These are phyloP conservation scores for Cygnus olor DNA, from an alignment of 2,797 vertebrate species.

Conservation along the genomic window DNA sequence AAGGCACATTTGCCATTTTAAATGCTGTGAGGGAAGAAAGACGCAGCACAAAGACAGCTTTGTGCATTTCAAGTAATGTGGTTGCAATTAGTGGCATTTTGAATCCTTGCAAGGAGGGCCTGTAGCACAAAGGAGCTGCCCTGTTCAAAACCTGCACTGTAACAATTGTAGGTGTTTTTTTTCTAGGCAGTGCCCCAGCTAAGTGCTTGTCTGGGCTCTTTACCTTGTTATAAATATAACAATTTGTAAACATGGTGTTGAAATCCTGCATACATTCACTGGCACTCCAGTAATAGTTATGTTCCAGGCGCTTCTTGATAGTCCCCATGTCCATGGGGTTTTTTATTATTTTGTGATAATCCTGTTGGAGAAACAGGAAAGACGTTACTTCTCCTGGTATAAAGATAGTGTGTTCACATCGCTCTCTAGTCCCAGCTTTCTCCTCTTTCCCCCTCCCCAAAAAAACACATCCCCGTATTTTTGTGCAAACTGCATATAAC, in stretches of 20 bases:
- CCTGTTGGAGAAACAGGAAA: constrained; percentile 77
- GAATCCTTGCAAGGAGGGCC: constrained; percentile 1
- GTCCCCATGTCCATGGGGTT: constrained; percentile 98
- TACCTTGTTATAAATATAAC: constrained; percentile 99
- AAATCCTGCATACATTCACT: constrained; percentile 98
- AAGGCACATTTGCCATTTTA: constrained; percentile 38
- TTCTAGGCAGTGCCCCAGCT: background rate
- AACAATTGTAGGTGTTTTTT: background rate
- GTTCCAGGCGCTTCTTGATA: constrained; percentile 95
- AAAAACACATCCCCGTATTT: background rate
- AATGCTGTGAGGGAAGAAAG: constrained; percentile 25
- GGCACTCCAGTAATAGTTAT: constrained; percentile 94
- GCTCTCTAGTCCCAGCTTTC: background rate
- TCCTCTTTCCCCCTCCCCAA: background rate
- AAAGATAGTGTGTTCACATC: background rate
- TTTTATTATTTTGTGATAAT: constrained; percentile 96
- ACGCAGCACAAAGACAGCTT: constrained; percentile 59
- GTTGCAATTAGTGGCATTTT: constrained; percentile 49
- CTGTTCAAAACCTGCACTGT: background rate
- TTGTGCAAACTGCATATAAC: background rate
- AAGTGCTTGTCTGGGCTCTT: background rate
- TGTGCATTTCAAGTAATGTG: constrained; percentile 41
- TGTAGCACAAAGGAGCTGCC: accelerated
- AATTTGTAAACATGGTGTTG: constrained; percentile 99
- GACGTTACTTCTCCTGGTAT: background rate